Evolutionary conservation across 1,140 invertebrate species (phyloP).

Genomic region (Drosophila sechellia): DNA sequence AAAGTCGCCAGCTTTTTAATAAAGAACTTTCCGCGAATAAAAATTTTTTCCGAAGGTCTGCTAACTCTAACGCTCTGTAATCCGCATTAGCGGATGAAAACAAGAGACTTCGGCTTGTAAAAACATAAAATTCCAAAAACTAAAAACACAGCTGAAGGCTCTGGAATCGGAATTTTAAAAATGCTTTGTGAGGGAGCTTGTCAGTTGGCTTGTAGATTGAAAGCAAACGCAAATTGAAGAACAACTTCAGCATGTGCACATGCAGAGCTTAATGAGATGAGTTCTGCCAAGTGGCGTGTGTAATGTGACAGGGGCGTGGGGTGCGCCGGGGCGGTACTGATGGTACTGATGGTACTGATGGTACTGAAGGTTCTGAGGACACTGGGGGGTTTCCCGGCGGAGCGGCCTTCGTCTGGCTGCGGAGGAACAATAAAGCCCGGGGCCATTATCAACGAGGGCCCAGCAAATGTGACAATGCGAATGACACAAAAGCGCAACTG

Average conservation of each 20-base stretch:
- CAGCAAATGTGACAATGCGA: constrained; percentile 57
- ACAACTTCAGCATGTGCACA: constrained; percentile 61
- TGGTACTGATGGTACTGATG: not conserved
- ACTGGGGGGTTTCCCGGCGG: not conserved
- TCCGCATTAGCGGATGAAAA: constrained; percentile 33
- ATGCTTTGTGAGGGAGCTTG: constrained; percentile 21
- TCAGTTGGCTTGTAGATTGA: constrained; percentile 37
- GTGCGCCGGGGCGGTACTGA: not conserved
- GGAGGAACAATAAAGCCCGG: constrained; percentile 56
- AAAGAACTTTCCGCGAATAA: not conserved
- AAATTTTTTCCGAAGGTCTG: not conserved
- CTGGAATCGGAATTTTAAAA: constrained; percentile 17
- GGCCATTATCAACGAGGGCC: constrained; percentile 61
- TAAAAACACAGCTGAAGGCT: constrained; percentile 5
- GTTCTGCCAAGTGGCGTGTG: constrained; percentile 62
- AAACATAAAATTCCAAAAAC: constrained; percentile 28
- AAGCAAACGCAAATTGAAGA: constrained; percentile 61
- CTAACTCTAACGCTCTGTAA: not conserved
- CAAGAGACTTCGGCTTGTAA: not conserved
- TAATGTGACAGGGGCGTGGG: constrained; percentile 47
- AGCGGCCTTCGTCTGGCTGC: constrained; percentile 36
- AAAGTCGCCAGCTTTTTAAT: not conserved
- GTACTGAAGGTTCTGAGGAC: too few species aligned
- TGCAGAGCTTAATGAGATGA: constrained; percentile 61
- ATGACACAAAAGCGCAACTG: constrained; percentile 62